Percentiles rank a stretch among this genome's conserved stretches.
Evolutionary conservation across 1,140 invertebrate species (phyloP).

Genomic region (Papilio polyxenes): DNA sequence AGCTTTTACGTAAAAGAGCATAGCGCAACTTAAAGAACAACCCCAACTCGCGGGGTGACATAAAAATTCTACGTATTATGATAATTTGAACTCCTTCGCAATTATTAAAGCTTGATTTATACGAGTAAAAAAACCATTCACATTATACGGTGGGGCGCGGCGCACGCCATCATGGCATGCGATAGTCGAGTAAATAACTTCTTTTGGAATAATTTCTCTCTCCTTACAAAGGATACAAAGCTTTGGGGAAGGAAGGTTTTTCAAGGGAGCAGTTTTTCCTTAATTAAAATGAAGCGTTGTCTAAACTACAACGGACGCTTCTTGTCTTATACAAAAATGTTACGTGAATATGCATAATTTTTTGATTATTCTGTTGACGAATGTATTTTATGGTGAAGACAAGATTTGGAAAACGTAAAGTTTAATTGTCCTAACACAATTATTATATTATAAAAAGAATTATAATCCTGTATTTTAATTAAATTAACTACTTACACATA

Average conservation of each 20-base stretch:
- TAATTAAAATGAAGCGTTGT: constrained; percentile 19
- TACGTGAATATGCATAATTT: background rate
- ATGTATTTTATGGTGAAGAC: too few species aligned
- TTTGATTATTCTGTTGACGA: background rate
- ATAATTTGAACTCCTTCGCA: constrained; percentile 57
- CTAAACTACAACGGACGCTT: background rate
- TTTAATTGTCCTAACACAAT: too few species aligned
- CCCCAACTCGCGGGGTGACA: constrained; percentile 24
- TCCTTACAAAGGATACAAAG: background rate
- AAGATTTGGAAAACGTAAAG: too few species aligned
- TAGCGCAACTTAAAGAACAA: constrained; percentile 22
- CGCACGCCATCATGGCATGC: constrained; percentile 56
- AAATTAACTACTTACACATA: too few species aligned
- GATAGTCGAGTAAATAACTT: constrained; percentile 36
- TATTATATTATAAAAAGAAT: too few species aligned
- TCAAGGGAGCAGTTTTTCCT: constrained; percentile 2
- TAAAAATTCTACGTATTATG: constrained; percentile 46
- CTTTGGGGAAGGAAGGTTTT: constrained; percentile 4
- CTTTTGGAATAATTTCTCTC: constrained; percentile 19
- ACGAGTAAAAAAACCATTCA: constrained; percentile 50
- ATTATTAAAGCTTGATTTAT: constrained; percentile 64
- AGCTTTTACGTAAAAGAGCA: constrained; percentile 5
- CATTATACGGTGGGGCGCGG: constrained; percentile 51
- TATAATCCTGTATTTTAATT: too few species aligned
- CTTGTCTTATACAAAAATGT: background rate